phyloP scores from a whole-genome alignment of 1,140 invertebrate species.

The Halesus radiatus region DNA sequence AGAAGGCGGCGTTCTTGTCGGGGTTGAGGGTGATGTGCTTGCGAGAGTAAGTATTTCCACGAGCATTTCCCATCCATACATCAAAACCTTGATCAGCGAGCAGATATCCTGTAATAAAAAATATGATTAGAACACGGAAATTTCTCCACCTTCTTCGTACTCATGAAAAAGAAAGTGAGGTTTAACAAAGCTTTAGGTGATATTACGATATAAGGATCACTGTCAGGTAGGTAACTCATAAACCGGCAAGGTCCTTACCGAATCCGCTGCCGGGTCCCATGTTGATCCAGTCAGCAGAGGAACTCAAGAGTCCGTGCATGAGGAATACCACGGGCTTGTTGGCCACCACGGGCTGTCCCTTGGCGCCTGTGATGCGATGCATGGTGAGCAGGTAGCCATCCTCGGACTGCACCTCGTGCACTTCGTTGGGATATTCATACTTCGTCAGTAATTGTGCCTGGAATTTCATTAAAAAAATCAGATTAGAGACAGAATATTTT shows the following conservation, averaged over 20 bases:
- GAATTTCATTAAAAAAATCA: neutral
- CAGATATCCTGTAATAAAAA: slow-evolving; percentile 56
- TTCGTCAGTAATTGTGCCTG: slow-evolving; percentile 64
- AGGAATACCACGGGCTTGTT: slow-evolving; percentile 66
- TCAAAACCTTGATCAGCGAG: slow-evolving; percentile 76
- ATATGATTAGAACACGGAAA: too few relatives aligned
- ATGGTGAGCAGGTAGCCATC: slow-evolving; percentile 75
- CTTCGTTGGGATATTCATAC: slow-evolving; percentile 73
- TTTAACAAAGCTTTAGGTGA: too few relatives aligned
- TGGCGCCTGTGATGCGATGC: slow-evolving; percentile 61
- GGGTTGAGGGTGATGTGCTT: slow-evolving; percentile 69
- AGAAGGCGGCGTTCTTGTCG: slow-evolving; percentile 70
- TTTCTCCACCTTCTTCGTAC: neutral
- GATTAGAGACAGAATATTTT: neutral
- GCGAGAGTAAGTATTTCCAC: slow-evolving; percentile 81
- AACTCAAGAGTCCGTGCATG: slow-evolving; percentile 78
- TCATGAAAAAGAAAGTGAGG: too few relatives aligned
- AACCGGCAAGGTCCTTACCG: slow-evolving; percentile 60
- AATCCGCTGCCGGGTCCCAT: slow-evolving; percentile 71
- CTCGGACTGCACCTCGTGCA: slow-evolving; percentile 67
- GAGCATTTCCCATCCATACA: slow-evolving; percentile 79
- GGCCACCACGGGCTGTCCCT: slow-evolving; percentile 58
- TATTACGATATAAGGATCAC: too few relatives aligned
- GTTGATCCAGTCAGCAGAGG: slow-evolving; percentile 76
- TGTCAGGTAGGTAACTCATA: too few relatives aligned